Evolutionary conservation across 2,797 vertebrate species (phyloP).

Genomic region (Oceanodroma leucorhoa): DNA sequence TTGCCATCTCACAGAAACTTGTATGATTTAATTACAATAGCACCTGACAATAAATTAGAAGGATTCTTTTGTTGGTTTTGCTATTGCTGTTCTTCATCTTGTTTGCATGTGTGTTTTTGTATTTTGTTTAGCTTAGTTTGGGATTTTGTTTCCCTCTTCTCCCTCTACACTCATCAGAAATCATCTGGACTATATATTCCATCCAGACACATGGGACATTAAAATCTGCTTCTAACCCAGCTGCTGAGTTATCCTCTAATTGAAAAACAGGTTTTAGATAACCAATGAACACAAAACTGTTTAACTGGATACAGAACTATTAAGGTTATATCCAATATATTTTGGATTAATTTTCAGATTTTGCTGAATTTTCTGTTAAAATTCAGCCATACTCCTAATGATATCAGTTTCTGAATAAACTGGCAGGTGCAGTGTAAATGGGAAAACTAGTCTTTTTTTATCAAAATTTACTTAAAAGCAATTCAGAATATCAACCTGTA

Average conservation of each 20-base stretch:
- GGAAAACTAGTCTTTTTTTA: neutral
- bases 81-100: neutral
- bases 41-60: neutral
- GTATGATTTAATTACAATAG: neutral
- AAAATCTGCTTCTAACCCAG: neutral
- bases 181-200: neutral
- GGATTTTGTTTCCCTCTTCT: neutral
- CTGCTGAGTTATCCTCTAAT: neutral
- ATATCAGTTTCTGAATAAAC: neutral
- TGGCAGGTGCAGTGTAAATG: neutral
- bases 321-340: neutral
- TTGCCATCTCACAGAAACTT: neutral
- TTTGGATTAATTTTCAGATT: neutral
- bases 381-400: neutral
- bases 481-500: constrained; percentile 33
- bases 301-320: neutral
- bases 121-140: neutral
- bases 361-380: constrained; percentile 7
- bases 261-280: neutral
- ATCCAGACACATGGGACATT: neutral
- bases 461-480: constrained; percentile 56
- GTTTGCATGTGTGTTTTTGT: neutral
- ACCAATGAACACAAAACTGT: neutral
- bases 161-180: neutral
- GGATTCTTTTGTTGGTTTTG: neutral